These are phyloP conservation scores for Penaeus vannamei DNA, from an alignment of 1,140 invertebrate genomes.

Conservation along the genomic window DNA sequence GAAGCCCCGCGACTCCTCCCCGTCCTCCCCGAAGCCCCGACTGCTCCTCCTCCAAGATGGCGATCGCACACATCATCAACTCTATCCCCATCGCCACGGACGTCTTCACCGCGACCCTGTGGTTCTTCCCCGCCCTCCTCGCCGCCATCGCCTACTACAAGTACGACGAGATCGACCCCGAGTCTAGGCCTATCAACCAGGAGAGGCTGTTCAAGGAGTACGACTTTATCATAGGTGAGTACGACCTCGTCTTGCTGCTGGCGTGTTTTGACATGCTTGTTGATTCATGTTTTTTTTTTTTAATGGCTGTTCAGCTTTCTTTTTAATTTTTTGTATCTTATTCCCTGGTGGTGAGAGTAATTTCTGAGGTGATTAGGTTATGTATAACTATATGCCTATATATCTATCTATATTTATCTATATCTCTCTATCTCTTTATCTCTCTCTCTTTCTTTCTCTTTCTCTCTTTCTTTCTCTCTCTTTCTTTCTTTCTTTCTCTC, in stretches of 20 bases:
- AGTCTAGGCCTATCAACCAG: constrained; percentile 80
- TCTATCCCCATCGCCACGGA: constrained; percentile 75
- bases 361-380: no score
- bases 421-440: no score
- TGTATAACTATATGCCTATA: no score
- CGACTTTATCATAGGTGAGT: constrained; percentile 80
- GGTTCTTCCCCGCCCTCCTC: constrained; percentile 85
- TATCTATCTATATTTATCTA: no score
- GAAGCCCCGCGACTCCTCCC: no score
- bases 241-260: not conserved
- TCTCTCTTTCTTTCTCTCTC: no score
- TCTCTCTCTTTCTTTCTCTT: no score
- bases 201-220: constrained; percentile 74
- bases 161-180: constrained; percentile 84
- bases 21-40: no score
- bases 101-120: constrained; percentile 82
- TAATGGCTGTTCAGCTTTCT: not conserved
- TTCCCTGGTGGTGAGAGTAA: no score
- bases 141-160: constrained; percentile 87
- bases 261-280: not conserved
- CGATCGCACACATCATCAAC: not conserved
- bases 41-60: not conserved
- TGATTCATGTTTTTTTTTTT: not conserved
- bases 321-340: no score
- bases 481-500: no score